Conservation (phyloP, 2,888 invertebrate genomes). For the Epinotia ramella region DNA sequence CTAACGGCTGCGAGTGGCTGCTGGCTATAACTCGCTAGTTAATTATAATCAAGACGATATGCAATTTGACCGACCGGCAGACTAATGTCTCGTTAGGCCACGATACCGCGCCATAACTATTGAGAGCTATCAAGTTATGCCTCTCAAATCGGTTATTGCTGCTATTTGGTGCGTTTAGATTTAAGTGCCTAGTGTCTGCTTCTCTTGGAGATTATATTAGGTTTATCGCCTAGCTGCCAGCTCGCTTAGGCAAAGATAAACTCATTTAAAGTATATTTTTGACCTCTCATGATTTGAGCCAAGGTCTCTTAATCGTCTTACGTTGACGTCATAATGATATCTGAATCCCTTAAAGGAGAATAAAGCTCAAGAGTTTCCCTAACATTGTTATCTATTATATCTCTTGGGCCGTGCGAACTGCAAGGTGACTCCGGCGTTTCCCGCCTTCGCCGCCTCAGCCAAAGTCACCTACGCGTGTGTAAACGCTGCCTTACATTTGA, state of each 20-base stretch:
- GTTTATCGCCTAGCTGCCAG: background rate
- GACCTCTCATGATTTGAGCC: no score
- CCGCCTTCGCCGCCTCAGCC: no score
- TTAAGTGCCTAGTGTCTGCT: conserved; percentile 27
- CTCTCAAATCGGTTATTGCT: conserved; percentile 48
- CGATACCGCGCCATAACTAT: conserved; percentile 43
- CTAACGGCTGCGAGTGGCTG: conserved; percentile 59
- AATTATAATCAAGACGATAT: conserved; percentile 73
- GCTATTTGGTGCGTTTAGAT: conserved; percentile 39
- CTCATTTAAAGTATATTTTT: background rate
- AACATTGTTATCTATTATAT: no score
- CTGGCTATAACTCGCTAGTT: conserved; percentile 68
- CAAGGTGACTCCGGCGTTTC: no score
- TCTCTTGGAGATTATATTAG: conserved; percentile 5
- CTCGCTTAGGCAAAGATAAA: background rate
- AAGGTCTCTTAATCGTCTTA: no score
- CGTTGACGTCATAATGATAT: no score
- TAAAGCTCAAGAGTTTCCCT: no score
- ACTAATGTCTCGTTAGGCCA: conserved; percentile 65
- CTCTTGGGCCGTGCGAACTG: no score
- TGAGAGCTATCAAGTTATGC: conserved; percentile 50
- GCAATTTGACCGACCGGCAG: conserved; percentile 68
- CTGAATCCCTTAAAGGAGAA: no score
- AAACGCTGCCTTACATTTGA: no score
- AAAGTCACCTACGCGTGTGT: no score